Evolutionary conservation across 2,888 invertebrate species (phyloP), one percentile per base, ranked within the genome.

Genomic region (Noctua pronuba): DNA sequence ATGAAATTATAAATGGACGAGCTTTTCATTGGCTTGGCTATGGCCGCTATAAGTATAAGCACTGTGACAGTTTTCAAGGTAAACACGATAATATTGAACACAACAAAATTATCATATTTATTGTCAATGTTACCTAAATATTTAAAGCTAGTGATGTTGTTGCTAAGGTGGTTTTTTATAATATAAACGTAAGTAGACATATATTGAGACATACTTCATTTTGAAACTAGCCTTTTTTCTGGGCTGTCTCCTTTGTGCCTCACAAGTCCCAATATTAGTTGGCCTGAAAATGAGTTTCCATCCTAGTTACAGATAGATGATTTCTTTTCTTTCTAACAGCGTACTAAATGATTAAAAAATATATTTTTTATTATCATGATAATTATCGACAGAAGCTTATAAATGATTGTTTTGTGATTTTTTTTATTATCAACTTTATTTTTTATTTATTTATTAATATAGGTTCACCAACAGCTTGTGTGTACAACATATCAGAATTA

Each of bases 21-120:
- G 44, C 46, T 69, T 72, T 49, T 41, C 41, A 60, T 73, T 70
- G 18, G 49, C 46, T 28, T 8, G 44, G 5, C 35, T 69, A 62
- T 69, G 60, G 64, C 16, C 7, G 28, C 67, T 58, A 60, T 78
- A 77, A 52, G 24, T 55, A 69, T 62, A 55, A 71, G 64, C 10
- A 35, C 31, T 38, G 62, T 70, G 72, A 62, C 75, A 83, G 60
- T 84, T 79, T 73, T 79, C 85, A 83, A 85, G 86, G 86, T 44
- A 41, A 83, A 78, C 86, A 1, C 6, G 60, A 24, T 74, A 49
- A 75, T 79, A 75, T 66, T 60, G 24, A 44, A 52, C 44, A 65
- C 44, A 46, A 73, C 13, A 65, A 75, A 67, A 74, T 74, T 85
- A 77, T 69, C 66, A 76, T 74, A 65, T 75, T 72, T 72, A 79